Evolutionary conservation across 2,888 invertebrate genomes (phyloP), one percentile per base, ranked within the genome.

Genomic region (Phortica okadai): DNA sequence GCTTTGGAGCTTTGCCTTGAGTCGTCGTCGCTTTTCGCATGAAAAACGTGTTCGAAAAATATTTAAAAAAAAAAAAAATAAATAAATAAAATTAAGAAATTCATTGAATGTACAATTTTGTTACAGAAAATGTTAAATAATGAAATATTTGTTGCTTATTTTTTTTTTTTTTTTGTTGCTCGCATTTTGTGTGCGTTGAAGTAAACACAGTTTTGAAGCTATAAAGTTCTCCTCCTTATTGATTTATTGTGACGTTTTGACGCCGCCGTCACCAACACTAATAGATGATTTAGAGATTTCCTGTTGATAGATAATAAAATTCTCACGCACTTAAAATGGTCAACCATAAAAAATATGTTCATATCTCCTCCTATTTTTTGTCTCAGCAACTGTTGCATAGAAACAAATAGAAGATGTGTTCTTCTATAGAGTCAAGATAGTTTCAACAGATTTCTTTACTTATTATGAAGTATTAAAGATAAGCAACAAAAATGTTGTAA

Each of bases 21-120:
- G 33, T 33, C 33, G 10, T 50, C 21, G 44, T 14, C 1, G 16
- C 2, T 85, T 86, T 83, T 84, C 84, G 84, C 44, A 79, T 42
- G 79, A 78, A 75, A 82, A 80, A 84, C 84, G 79, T 79, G 83
- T 83, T 81, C 82, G 70, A 78, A 80, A 59, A 45, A 45, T 8
- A 44, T 62, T 54, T 41, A 25, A 33, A 4, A 8, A 66, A 6
- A 41, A 64, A 64, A 14, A 66, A n/a, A n/a, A n/a, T 33, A 67
- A 64, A 64, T 25, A 64, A 64, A 8, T 11, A 33, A 64, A 50
- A 50, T 50, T 8, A 41, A 69, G 8, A 69, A 67, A 69, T 72
- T 72, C 70, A 54, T 69, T 50, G 44, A 62, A 50, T 74, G 80
- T 85, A 82, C 84, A 85, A 84, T 86, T 85, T 82, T 83, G 82